Evolutionary conservation across 1,140 invertebrate genomes (phyloP).

Genomic region (Trachymyrmex septentrionalis): DNA sequence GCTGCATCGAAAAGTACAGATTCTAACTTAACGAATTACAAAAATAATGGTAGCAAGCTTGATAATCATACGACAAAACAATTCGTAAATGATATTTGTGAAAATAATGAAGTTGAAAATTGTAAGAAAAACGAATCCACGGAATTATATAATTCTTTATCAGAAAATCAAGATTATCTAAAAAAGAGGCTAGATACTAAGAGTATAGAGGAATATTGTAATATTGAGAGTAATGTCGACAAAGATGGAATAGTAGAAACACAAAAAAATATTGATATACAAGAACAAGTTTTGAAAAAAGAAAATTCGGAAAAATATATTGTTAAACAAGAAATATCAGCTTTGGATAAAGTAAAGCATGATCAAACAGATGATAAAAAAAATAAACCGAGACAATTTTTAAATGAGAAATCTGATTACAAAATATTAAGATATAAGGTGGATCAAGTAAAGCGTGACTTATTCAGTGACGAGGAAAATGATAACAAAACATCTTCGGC

Average conservation of each 20-base stretch:
- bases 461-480: slow-evolving; percentile 84
- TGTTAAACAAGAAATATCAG: not conserved
- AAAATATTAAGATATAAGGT: slow-evolving; percentile 78
- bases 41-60: not conserved
- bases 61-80: not conserved
- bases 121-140: not conserved
- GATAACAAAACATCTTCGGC: slow-evolving; percentile 74
- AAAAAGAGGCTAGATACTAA: not conserved
- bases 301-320: slow-evolving; percentile 14
- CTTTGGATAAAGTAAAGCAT: not conserved
- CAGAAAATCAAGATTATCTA: not conserved
- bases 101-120: slow-evolving; percentile 6
- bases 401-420: slow-evolving; percentile 59
- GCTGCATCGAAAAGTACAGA: not conserved
- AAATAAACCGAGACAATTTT: not conserved
- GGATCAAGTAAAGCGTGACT: slow-evolving; percentile 82
- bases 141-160: not conserved
- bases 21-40: not conserved
- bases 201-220: not conserved
- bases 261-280: not conserved
- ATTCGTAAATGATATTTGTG: not conserved
- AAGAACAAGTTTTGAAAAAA: not conserved
- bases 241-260: not conserved
- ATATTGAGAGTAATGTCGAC: not conserved
- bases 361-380: not conserved